Conservation (phyloP, 2,797 vertebrate species). For the Podargus strigoides region DNA sequence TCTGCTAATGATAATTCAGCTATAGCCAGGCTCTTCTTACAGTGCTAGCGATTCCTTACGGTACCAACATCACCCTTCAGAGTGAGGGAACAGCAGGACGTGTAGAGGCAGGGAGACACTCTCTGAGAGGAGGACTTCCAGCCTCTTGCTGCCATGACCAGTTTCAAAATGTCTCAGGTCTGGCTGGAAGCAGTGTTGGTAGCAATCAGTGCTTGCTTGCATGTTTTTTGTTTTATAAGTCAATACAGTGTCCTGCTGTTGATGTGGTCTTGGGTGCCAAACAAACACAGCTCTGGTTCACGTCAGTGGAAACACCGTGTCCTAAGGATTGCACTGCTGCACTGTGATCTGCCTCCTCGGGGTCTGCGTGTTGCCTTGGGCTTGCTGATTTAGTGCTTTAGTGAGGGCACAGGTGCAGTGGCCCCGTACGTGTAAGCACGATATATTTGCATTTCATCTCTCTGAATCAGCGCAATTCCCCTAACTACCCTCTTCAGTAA, state of each 20-base stretch:
- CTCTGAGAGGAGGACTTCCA: background rate
- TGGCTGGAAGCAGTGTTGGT: background rate
- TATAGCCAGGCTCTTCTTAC: background rate
- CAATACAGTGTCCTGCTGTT: background rate
- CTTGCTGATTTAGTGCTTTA: slow-evolving; percentile 37
- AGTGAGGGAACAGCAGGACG: background rate
- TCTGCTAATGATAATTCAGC: background rate
- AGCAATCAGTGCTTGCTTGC: background rate
- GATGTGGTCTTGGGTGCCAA: background rate
- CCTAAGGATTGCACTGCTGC: background rate
- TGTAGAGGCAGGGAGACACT: fast-evolving
- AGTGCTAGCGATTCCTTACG: background rate
- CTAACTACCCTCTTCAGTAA: slow-evolving; percentile 46
- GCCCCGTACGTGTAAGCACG: background rate
- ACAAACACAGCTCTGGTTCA: background rate
- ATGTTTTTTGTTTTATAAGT: background rate
- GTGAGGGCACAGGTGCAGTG: slow-evolving; percentile 33
- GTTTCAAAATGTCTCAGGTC: background rate
- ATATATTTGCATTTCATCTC: slow-evolving; percentile 59
- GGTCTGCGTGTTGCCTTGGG: background rate
- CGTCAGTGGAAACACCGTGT: fast-evolving
- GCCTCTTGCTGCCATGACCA: background rate
- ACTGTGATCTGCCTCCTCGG: background rate
- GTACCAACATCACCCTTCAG: background rate
- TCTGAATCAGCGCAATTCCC: slow-evolving; percentile 61